These are phyloP conservation scores for Oncorhynchus gorbuscha DNA, from an alignment of 2,113 vertebrate genomes.

Conservation along the genomic window DNA sequence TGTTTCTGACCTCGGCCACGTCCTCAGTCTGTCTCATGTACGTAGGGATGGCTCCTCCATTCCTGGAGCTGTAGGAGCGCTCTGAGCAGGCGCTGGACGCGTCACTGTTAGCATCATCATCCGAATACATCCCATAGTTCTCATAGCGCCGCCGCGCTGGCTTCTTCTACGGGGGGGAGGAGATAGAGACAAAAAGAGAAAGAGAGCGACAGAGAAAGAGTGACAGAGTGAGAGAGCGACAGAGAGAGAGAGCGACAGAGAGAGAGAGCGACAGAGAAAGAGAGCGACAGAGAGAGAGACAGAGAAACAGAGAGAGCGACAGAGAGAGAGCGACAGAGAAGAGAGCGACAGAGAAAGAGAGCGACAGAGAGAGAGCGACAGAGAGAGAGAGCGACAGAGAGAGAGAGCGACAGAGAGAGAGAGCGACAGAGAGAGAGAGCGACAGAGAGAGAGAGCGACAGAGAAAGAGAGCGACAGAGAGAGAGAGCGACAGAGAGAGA, in stretches of 20 bases:
- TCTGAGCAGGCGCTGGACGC: constrained; percentile 96
- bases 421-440: too few relatives aligned
- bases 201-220: too few relatives aligned
- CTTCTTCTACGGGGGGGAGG: constrained; percentile 79
- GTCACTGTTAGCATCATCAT: constrained; percentile 96
- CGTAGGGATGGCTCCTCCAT: constrained; percentile 88
- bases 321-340: too few relatives aligned
- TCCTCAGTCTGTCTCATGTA: constrained; percentile 97
- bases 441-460: not conserved
- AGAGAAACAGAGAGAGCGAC: too few relatives aligned
- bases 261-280: too few relatives aligned
- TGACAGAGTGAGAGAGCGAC: too few relatives aligned
- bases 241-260: too few relatives aligned
- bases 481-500: not conserved
- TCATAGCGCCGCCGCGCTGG: constrained; percentile 90
- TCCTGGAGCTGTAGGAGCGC: constrained; percentile 92
- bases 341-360: too few relatives aligned
- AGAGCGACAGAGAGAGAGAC: too few relatives aligned
- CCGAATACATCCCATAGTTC: constrained; percentile 91
- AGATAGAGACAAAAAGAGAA: not conserved
- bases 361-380: not conserved
- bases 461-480: too few relatives aligned
- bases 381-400: not conserved
- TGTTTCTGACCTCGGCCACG: constrained; percentile 80
- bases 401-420: not conserved